Conservation (phyloP, 1,140 invertebrate genomes). For the Proctacanthus coquilletti region DNA sequence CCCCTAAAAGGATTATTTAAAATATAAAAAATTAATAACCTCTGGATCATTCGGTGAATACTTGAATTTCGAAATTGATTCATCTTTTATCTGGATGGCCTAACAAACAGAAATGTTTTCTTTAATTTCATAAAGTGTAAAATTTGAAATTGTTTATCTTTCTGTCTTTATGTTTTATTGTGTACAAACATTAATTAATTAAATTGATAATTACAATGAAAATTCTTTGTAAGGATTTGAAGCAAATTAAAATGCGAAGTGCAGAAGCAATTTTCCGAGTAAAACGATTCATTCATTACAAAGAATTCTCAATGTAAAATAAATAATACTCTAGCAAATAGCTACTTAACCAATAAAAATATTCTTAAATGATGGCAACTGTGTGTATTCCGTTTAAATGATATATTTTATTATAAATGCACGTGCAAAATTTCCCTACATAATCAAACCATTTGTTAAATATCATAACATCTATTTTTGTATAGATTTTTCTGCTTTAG, state of each 20-base stretch:
- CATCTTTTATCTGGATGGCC: slow-evolving; percentile 18
- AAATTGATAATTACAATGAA: background rate
- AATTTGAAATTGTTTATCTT: background rate
- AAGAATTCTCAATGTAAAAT: background rate
- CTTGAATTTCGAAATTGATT: slow-evolving; percentile 22
- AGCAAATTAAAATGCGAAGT: background rate
- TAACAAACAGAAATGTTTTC: slow-evolving; percentile 9
- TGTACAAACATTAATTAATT: background rate
- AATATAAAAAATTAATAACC: too few species aligned
- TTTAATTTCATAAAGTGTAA: background rate
- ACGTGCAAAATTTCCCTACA: too few species aligned
- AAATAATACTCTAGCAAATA: background rate
- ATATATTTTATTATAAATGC: background rate
- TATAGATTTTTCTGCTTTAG: background rate
- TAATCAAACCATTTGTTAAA: too few species aligned
- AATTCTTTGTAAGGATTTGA: background rate
- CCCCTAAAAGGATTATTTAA: too few species aligned
- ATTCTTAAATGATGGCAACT: background rate
- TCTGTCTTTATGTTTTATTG: too few species aligned
- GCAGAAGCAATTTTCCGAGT: too few species aligned
- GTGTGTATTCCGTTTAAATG: background rate
- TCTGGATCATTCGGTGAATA: slow-evolving; percentile 27
- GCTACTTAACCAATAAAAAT: background rate
- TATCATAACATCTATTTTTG: background rate
- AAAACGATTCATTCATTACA: background rate